Base-by-base conservation (phyloP, 92 coral and sea anemone species). In the Hydrozoanthus gracilis region DNA sequence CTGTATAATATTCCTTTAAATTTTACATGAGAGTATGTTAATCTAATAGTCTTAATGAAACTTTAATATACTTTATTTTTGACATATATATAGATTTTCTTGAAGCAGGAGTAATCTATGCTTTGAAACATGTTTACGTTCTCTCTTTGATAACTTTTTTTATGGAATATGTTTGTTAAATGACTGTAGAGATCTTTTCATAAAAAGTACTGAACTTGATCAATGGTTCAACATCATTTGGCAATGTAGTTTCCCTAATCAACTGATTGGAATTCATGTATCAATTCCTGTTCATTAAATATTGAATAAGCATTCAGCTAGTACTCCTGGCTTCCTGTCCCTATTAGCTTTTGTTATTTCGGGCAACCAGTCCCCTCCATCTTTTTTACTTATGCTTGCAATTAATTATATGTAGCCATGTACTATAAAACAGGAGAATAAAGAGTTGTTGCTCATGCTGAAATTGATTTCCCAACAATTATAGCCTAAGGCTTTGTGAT, bases 181-280 rank as follows among this genome's bases (percentile, higher is more conserved):
- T 56, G 62, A 56, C n/a, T 56, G 62, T 56, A n/a, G 62, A 56
- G 62, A 56, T 56, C 61, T 55, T 55, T 55, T 55, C 61, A 55
- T 55, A 55, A 55, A 55, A 55, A 55, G 61, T 55, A 55, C 61
- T 55, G 13, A 55, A 55, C 61, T 55, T 55, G 61, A 15, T 55
- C 61, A 55, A 55, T 55, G 61, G 61, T 6, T 55, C 61, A 55
- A 55, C 61, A 55, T 55, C 8, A 55, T 55, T 55, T 55, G 61
- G 13, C 61, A 55, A 55, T 55, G 13, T 55, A 55, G 61, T 55
- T 55, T 55, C 61, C 13, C 61, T n/a, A 55, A 55, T 55, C 61
- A 55, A 55, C 13, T 55, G 61, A 55, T 55, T 55, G 8, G 61
- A 55, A 55, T 55, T 55, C 61, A 55, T 55, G 61, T 55, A 55